A percentile compares a stretch with the other conserved stretches of the same genome.
These are phyloP conservation scores for Danionella cerebrum DNA, from an alignment of 2,113 vertebrate species.

Conservation along the genomic window DNA sequence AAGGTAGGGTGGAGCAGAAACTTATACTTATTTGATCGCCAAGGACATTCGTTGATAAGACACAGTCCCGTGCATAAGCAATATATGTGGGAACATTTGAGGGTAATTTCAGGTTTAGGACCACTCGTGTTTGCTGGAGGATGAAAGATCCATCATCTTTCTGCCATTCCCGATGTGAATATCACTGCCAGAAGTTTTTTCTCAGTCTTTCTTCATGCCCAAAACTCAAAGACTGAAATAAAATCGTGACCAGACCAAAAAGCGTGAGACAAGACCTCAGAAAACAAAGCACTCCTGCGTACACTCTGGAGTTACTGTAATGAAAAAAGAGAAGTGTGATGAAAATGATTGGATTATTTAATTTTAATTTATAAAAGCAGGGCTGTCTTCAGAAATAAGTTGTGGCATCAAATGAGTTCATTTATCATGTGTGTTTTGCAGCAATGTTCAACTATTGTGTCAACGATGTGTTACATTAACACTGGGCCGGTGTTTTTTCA, in stretches of 20 bases:
- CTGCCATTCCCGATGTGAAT: slow-evolving; percentile 1
- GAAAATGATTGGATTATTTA: not conserved
- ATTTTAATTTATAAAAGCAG: not conserved
- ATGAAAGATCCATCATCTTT: not conserved
- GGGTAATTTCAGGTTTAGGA: not conserved
- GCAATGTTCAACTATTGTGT: too few species aligned
- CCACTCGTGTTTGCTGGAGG: not conserved
- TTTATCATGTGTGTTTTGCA: too few species aligned
- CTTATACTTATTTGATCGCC: too few species aligned
- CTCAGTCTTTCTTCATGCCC: not conserved
- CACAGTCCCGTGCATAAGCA: slow-evolving; percentile 50
- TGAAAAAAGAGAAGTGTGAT: not conserved
- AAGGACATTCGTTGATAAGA: too few species aligned
- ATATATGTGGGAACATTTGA: not conserved
- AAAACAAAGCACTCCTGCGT: slow-evolving; percentile 14
- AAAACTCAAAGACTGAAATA: not conserved
- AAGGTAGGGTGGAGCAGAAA: too few species aligned
- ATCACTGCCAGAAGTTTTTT: slow-evolving; percentile 23
- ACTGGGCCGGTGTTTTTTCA: too few species aligned
- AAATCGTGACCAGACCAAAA: not conserved
- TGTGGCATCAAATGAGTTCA: not conserved
- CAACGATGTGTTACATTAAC: too few species aligned
- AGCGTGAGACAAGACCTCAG: not conserved
- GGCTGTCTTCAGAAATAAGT: not conserved
- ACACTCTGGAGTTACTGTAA: not conserved